Conservation (phyloP, 2,888 invertebrate genomes). For the Allygus modestus region DNA sequence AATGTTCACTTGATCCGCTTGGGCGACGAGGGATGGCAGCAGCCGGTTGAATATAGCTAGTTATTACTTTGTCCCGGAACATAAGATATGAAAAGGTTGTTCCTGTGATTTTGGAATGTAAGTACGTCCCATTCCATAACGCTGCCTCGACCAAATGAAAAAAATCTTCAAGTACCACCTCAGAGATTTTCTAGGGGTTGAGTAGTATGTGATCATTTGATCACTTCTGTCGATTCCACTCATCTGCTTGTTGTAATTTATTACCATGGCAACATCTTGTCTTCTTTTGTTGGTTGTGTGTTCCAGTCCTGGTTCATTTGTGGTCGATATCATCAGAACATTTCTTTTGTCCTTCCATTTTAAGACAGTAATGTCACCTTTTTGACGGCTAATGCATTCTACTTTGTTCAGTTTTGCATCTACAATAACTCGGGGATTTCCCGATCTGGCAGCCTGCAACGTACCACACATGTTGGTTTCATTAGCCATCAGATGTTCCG, state of each 20-base stretch:
- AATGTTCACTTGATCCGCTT: not conserved
- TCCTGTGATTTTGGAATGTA: not conserved
- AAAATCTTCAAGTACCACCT: conserved; percentile 57
- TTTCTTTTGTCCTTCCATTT: conserved; percentile 46
- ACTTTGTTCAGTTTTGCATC: too few relatives aligned
- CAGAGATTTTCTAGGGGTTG: conserved; percentile 50
- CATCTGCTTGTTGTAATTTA: conserved; percentile 55
- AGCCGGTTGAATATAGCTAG: conserved; percentile 14
- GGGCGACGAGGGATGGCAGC: not conserved
- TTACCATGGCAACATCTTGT: not conserved
- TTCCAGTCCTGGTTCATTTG: not conserved
- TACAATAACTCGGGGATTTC: conserved; percentile 44
- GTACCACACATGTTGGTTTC: conserved; percentile 57
- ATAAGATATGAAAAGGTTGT: conserved; percentile 18
- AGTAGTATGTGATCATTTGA: conserved; percentile 54
- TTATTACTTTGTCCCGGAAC: conserved; percentile 46
- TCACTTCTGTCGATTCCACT: conserved; percentile 49
- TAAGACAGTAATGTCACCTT: not conserved
- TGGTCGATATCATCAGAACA: conserved; percentile 30
- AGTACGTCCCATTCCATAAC: conserved; percentile 49
- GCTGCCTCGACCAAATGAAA: conserved; percentile 47
- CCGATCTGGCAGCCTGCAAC: not conserved
- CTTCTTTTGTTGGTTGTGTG: conserved; percentile 47
- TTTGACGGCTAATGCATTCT: conserved; percentile 25
- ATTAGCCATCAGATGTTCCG: conserved; percentile 46